A percentile compares a stretch with the other conserved stretches of the same genome.
Conservation (phyloP, 2,113 vertebrate genomes). For the Tor tambroides region DNA sequence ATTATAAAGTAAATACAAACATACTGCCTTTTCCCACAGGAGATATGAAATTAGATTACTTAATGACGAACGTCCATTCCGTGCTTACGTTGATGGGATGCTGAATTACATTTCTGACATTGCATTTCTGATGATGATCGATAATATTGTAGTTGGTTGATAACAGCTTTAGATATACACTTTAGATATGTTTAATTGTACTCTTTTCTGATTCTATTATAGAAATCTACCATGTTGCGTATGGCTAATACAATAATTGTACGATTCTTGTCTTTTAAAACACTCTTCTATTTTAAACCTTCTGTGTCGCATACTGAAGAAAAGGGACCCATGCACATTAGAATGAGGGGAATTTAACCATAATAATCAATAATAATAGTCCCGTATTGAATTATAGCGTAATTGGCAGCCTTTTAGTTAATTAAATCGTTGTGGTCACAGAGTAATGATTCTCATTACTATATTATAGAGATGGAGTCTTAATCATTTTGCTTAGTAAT, state of each 20-base stretch:
- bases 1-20: conserved; percentile 70
- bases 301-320: neutral
- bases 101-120: conserved; percentile 66
- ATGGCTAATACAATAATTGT: conserved; percentile 12
- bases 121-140: conserved; percentile 70
- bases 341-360: conserved; percentile 65
- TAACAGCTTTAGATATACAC: conserved; percentile 23
- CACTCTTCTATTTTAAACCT: neutral
- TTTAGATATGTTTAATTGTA: conserved; percentile 17
- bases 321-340: conserved; percentile 32
- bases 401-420: conserved; percentile 74
- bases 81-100: conserved; percentile 69
- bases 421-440: conserved; percentile 68
- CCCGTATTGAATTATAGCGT: conserved; percentile 64
- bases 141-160: conserved; percentile 47
- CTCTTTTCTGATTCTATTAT: neutral
- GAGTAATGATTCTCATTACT: conserved; percentile 64
- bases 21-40: conserved; percentile 66
- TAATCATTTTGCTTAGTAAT: conserved; percentile 44
- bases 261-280: neutral
- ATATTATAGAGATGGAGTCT: conserved; percentile 54
- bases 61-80: conserved; percentile 76
- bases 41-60: conserved; percentile 76
- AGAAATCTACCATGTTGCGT: neutral
- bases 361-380: conserved; percentile 75